A percentile compares a stretch with the other conserved stretches of the same genome.
Conservation (phyloP, 2,888 invertebrate species). For the Geophilus truncorum region DNA sequence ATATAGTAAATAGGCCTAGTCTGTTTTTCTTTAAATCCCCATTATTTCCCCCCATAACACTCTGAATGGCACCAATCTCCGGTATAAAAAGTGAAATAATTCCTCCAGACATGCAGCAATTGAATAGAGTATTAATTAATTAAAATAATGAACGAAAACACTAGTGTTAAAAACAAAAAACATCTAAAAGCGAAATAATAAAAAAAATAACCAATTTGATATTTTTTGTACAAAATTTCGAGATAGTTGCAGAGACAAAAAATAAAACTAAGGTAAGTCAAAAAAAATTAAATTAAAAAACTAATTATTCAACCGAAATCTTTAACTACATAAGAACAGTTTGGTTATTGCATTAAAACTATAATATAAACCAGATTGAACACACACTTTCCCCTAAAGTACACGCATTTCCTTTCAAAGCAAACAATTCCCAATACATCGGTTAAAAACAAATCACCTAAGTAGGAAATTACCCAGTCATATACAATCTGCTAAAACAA, state of each 20-base stretch:
- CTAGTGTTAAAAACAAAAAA: not conserved
- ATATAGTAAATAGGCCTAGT: not conserved
- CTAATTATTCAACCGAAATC: slow-evolving; percentile 20
- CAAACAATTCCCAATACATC: slow-evolving; percentile 25
- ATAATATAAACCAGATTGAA: slow-evolving; percentile 25
- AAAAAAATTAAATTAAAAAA: not conserved
- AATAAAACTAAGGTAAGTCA: not conserved
- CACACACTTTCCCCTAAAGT: slow-evolving; percentile 12
- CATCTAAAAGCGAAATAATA: not conserved
- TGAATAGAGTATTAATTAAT: slow-evolving; percentile 17
- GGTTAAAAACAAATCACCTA: slow-evolving; percentile 6
- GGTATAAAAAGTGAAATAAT: slow-evolving; percentile 4
- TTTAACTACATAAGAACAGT: slow-evolving; percentile 11
- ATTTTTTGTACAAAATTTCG: not conserved
- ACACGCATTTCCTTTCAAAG: slow-evolving; percentile 18
- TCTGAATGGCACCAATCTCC: slow-evolving; percentile 18
- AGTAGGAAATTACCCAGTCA: slow-evolving; percentile 27
- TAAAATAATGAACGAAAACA: not conserved
- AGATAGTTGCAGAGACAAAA: slow-evolving; percentile 7
- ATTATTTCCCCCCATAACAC: not conserved
- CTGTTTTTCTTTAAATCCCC: too few species aligned
- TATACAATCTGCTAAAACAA: slow-evolving; percentile 6
- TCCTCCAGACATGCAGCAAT: slow-evolving; percentile 32
- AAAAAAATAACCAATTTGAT: not conserved
- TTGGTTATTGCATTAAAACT: slow-evolving; percentile 14